Evolutionary conservation across 2,797 vertebrate species (phyloP).

Genomic region (Myripristis jacobus): DNA sequence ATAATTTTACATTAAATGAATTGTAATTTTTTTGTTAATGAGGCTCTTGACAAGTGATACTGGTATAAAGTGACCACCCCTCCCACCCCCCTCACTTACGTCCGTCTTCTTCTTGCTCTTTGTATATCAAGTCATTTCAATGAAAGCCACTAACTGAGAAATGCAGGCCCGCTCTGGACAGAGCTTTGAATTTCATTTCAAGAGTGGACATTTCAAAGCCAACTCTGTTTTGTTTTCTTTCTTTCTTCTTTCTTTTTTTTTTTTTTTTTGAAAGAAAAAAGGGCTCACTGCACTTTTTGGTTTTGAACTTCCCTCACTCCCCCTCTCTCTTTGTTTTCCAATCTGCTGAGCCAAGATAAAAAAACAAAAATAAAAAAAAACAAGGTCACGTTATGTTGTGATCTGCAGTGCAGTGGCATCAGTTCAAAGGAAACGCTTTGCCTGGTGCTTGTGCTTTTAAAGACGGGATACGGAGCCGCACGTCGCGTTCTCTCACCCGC

Average conservation of each 20-base stretch:
- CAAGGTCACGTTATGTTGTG: conserved; percentile 50
- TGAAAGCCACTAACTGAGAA: conserved; percentile 48
- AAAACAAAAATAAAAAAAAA: conserved; percentile 9
- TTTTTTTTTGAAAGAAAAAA: conserved; percentile 7
- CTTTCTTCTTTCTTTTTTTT: conserved; percentile 7
- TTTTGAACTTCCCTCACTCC: conserved; percentile 36
- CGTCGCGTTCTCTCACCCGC: conserved; percentile 15
- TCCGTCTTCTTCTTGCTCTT: conserved; percentile 1
- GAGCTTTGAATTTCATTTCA: conserved; percentile 64
- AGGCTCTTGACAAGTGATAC: too few relatives aligned
- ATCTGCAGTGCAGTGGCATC: conserved; percentile 45
- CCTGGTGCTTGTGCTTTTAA: conserved; percentile 35
- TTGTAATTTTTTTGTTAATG: too few relatives aligned
- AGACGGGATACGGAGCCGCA: conserved; percentile 14
- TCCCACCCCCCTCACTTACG: conserved; percentile 14
- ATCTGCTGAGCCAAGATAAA: conserved; percentile 69
- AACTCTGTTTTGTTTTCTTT: conserved; percentile 17
- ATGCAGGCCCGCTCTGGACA: conserved; percentile 20
- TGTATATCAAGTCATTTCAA: conserved; percentile 54
- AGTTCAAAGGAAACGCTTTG: conserved; percentile 44
- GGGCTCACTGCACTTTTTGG: conserved; percentile 13
- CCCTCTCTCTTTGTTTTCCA: conserved; percentile 46
- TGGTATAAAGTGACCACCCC: too few relatives aligned
- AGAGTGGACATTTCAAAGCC: conserved; percentile 60
- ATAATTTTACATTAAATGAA: too few relatives aligned